Evolutionary conservation across 2,888 invertebrate genomes (phyloP).

Genomic region (Pristionchus mayeri): DNA sequence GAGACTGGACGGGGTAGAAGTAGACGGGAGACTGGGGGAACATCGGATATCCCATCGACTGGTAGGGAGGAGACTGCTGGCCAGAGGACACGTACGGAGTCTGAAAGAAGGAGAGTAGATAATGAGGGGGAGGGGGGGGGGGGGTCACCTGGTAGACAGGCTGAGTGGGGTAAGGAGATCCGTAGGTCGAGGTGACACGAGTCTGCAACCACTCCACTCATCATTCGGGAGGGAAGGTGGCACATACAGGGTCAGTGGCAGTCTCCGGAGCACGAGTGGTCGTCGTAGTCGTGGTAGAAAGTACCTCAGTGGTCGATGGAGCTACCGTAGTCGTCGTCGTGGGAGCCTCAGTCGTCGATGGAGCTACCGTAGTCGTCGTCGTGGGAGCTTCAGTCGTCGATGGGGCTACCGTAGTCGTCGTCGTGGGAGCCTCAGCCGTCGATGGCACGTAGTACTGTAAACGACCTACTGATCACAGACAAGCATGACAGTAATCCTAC

Average conservation of each 20-base stretch:
- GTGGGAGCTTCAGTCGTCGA: slow-evolving; percentile 32
- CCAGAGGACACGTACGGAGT: not conserved
- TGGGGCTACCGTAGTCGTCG: slow-evolving; percentile 19
- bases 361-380: slow-evolving; percentile 27
- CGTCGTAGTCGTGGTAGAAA: too few species aligned
- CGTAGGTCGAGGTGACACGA: not conserved
- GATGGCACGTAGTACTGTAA: not conserved
- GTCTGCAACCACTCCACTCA: too few species aligned
- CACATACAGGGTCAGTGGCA: not conserved
- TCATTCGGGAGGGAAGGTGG: not conserved
- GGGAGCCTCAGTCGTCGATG: slow-evolving; percentile 33
- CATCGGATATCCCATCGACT: not conserved
- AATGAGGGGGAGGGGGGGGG: too few species aligned
- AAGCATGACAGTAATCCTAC: not conserved
- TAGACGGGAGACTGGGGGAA: not conserved
- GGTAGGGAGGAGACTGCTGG: not conserved
- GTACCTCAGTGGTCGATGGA: slow-evolving; percentile 34
- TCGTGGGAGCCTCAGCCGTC: slow-evolving; percentile 15
- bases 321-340: not conserved
- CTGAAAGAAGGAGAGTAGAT: not conserved
- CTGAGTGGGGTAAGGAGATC: not conserved
- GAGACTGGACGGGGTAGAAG: not conserved
- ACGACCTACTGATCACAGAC: not conserved
- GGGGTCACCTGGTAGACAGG: not conserved
- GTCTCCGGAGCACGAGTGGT: not conserved